A percentile compares a stretch with the other conserved stretches of the same genome.
Conservation (phyloP, 1,140 invertebrate genomes). For the Pseudomyrmex sp. region DNA sequence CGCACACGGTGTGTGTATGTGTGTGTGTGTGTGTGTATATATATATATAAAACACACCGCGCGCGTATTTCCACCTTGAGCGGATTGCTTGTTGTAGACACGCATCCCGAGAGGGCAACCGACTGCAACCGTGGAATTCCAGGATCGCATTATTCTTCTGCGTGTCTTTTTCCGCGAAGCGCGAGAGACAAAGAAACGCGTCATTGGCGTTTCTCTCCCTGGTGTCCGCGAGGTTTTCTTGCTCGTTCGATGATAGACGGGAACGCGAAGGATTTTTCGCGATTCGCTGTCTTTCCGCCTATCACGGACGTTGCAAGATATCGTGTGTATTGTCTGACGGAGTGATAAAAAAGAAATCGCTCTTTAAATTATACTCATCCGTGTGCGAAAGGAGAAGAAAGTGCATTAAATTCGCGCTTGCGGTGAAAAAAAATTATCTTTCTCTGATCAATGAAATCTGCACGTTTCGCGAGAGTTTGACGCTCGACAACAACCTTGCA, state of each 20-base stretch:
- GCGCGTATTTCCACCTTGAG: slow-evolving; percentile 42
- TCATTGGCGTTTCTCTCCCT: slow-evolving; percentile 15
- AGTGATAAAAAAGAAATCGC: background rate
- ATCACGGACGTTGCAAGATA: background rate
- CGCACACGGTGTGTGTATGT: slow-evolving; percentile 6
- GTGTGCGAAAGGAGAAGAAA: background rate
- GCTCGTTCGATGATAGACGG: slow-evolving; percentile 19
- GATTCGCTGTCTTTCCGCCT: background rate
- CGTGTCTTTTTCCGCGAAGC: slow-evolving; percentile 49
- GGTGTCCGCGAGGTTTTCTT: slow-evolving; percentile 8
- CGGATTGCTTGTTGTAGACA: slow-evolving; percentile 13
- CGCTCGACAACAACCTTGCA: slow-evolving; percentile 17
- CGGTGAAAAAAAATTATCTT: background rate
- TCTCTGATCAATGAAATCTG: slow-evolving; percentile 17
- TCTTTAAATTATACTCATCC: too few relatives aligned
- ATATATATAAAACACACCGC: background rate
- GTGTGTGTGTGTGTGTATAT: too few relatives aligned
- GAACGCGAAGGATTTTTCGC: background rate
- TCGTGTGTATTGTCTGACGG: background rate
- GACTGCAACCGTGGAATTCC: slow-evolving; percentile 59
- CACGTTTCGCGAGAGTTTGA: slow-evolving; percentile 14
- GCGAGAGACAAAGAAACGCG: slow-evolving; percentile 57
- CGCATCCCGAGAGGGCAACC: slow-evolving; percentile 49
- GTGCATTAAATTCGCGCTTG: background rate
- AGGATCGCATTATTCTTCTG: slow-evolving; percentile 69